Percentiles rank a stretch among this genome's conserved stretches.
These are phyloP conservation scores for Umimayanthus kanabou DNA, from an alignment of 92 coral and sea anemone species.

Conservation along the genomic window DNA sequence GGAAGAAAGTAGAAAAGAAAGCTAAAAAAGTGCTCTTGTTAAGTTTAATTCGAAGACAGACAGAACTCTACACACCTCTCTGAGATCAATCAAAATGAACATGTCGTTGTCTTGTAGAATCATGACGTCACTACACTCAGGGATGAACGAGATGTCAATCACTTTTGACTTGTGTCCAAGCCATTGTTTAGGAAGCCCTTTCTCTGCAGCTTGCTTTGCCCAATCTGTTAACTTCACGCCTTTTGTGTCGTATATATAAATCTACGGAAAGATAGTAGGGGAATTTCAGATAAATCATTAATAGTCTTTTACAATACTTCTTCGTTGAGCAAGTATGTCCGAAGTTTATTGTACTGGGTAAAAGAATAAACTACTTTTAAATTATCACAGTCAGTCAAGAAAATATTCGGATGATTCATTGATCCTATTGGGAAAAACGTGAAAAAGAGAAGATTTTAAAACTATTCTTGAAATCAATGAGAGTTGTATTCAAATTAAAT, in stretches of 20 bases:
- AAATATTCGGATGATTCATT: too few relatives aligned
- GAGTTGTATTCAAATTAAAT: too few relatives aligned
- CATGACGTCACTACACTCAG: slow-evolving; percentile 64
- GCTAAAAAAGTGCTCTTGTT: neutral
- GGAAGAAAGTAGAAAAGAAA: neutral
- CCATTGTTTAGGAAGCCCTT: slow-evolving; percentile 89
- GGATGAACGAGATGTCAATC: slow-evolving; percentile 72
- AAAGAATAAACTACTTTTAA: too few relatives aligned
- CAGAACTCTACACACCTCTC: slow-evolving; percentile 57
- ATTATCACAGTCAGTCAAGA: too few relatives aligned
- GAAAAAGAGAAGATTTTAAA: too few relatives aligned
- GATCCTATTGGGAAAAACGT: too few relatives aligned
- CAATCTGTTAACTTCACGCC: slow-evolving; percentile 74
- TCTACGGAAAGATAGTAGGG: slow-evolving; percentile 43
- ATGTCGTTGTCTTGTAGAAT: slow-evolving; percentile 70
- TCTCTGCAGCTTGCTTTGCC: slow-evolving; percentile 72
- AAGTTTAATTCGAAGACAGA: too few relatives aligned
- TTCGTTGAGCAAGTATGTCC: too few relatives aligned
- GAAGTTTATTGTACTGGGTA: too few relatives aligned
- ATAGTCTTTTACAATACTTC: neutral
- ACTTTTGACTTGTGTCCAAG: slow-evolving; percentile 60
- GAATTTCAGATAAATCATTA: neutral
- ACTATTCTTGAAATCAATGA: too few relatives aligned
- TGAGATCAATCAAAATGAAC: slow-evolving; percentile 75
- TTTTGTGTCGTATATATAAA: slow-evolving; percentile 70